A percentile compares a stretch with the other conserved stretches of the same genome.
Conservation (phyloP, 2,888 invertebrate species). For the Elmis aenea region DNA sequence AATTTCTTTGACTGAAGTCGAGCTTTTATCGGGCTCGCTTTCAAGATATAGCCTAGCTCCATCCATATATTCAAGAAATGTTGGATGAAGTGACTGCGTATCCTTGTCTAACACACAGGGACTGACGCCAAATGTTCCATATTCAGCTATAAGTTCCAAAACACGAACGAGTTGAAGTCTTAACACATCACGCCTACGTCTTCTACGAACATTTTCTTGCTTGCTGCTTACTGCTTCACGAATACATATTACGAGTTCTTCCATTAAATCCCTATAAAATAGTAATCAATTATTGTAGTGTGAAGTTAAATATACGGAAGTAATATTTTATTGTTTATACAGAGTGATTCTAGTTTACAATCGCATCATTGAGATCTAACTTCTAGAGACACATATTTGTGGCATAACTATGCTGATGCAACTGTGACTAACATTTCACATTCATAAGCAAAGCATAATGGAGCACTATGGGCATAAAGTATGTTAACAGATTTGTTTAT, state of each 20-base stretch:
- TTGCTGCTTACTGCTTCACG: conserved; percentile 96
- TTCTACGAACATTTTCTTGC: conserved; percentile 91
- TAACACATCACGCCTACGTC: conserved; percentile 86
- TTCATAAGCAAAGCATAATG: no score
- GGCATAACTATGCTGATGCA: no score
- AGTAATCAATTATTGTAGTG: conserved; percentile 5
- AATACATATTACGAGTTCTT: conserved; percentile 85
- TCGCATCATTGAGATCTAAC: no score
- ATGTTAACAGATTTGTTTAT: no score
- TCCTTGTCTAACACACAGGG: conserved; percentile 78
- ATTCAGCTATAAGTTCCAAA: conserved; percentile 86
- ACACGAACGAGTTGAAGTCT: conserved; percentile 88
- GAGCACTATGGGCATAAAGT: no score
- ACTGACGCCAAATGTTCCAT: conserved; percentile 83
- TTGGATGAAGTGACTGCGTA: conserved; percentile 76
- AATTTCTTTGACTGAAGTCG: conserved; percentile 80
- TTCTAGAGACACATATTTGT: no score
- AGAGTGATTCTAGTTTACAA: no score
- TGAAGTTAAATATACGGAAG: not conserved
- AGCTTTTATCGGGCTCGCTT: conserved; percentile 90
- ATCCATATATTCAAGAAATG: conserved; percentile 92
- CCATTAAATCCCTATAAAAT: conserved; percentile 80
- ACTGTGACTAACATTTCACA: no score
- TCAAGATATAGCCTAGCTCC: conserved; percentile 88
- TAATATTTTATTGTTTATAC: not conserved